Conservation (phyloP, 1,140 invertebrate genomes). For the Macrostomum lignano region DNA sequence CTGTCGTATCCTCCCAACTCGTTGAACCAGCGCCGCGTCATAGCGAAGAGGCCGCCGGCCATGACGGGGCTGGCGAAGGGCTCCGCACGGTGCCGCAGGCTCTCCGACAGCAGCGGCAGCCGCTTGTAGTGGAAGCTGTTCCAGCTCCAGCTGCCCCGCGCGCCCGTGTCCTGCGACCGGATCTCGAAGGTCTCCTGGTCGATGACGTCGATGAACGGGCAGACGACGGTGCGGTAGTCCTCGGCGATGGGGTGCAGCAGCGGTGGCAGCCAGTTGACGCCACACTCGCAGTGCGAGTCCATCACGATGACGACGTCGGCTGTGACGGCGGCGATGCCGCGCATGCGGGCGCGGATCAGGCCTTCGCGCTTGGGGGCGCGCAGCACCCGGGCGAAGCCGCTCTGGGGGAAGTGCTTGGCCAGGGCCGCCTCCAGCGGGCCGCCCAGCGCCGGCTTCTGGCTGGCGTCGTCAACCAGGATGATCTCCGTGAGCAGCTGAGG, state of each 20-base stretch:
- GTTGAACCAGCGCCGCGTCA: constrained; percentile 37
- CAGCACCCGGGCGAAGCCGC: constrained; percentile 16
- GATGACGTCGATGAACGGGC: constrained; percentile 82
- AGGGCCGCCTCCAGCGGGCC: background rate
- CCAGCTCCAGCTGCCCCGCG: constrained; percentile 77
- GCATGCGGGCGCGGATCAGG: constrained; percentile 52
- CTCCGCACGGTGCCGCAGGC: constrained; percentile 47
- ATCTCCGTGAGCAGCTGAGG: constrained; percentile 50
- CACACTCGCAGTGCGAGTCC: constrained; percentile 74
- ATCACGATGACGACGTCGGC: constrained; percentile 73
- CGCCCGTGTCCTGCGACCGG: constrained; percentile 58
- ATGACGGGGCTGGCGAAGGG: constrained; percentile 50
- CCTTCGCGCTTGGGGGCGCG: constrained; percentile 44
- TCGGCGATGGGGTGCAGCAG: constrained; percentile 58
- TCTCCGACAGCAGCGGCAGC: constrained; percentile 49
- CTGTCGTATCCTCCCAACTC: constrained; percentile 38
- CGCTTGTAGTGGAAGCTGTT: constrained; percentile 82
- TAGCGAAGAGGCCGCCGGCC: constrained; percentile 41
- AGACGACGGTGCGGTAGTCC: constrained; percentile 58
- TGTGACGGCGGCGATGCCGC: constrained; percentile 49
- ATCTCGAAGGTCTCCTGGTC: constrained; percentile 61
- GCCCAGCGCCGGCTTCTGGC: constrained; percentile 16
- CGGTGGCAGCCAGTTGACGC: constrained; percentile 76
- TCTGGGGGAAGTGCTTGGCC: background rate
- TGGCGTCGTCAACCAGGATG: constrained; percentile 66